Evolutionary conservation across 1,140 invertebrate species (phyloP), one percentile per base, ranked within the genome.

Genomic region (Temnothorax curvispinosus): DNA sequence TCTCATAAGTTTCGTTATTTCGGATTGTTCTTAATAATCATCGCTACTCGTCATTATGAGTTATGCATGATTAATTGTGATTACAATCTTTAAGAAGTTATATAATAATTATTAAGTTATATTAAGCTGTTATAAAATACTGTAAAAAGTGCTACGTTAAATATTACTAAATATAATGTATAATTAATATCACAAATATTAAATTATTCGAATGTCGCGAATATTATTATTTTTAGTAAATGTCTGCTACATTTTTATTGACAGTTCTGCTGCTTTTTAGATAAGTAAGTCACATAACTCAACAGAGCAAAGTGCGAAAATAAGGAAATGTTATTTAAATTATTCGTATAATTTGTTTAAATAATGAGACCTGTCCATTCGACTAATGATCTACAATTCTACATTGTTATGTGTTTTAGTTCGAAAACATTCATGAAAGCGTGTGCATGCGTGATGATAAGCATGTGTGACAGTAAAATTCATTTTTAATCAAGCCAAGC

Each of bases 401-500:
- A 71, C 21, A 32, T 58, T 81, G 38, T 81, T 81, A 81, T 27
- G 52, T 71, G 15, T 58, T 84, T 82, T 60, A 82, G 27, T 82
- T 50, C 0, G 3, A 75, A 84, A 74, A 74, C 54, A 72, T 82
- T 15, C 27, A 47, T 32, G 27, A 56, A 71, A 81, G 50, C 41
- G 18, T 75, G 44, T 72, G 13, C 80, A 84, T 84, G 80, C 80
- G 54, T 84, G 80, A 74, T 27, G 13, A 84, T 35, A 84, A 75
- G 69, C 54, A 27, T 74, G 21, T n/a, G n/a, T 84, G 18, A 11
- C 3, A 47, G 3, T 65, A n/a, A 67, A 13, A 0, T 4, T 21
- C 7, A 27, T 71, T 21, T 84, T 60, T 74, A 84, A 54, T 81
- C 21, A 81, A 81, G 64, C 77, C 13, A 81, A 84, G 54, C 80